Evolutionary conservation across 2,113 vertebrate genomes (phyloP), one percentile per base, ranked within the genome.

Genomic region (Gallinago paraguaiae): DNA sequence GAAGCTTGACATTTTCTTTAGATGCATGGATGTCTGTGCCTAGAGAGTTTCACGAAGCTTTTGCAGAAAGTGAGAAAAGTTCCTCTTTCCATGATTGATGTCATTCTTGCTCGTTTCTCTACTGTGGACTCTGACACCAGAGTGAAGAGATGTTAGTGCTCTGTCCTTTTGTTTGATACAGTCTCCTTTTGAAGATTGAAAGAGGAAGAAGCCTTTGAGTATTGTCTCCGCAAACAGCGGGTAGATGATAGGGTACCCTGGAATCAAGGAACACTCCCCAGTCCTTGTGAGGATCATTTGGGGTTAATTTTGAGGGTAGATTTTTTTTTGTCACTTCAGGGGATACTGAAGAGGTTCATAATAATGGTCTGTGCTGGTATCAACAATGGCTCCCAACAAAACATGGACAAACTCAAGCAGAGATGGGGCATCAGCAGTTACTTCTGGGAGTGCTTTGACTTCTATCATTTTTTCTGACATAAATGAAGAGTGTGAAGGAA

Each of bases 291-390:
- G 71, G 88, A 92, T 83, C 57, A 4, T 54, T 51, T 70, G 41
- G 86, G 80, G 86, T 96, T 95, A 94, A 95, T 97, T 91, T 89
- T 54, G 50, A 84, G 77, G 96, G 96, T 86, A 71, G 85, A 45
- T 53, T 83, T 94, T 18, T 18, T 64, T 61, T 33, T 90, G 33
- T 86, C 68, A 59, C 80, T 86, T 92, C 80, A 67, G 74, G 85
- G 82, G 64, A 30, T 31, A 69, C 60, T 60, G 56, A 51, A 63
- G 90, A 86, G 57, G 48, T 70, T 96, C 43, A 9, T 31, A 72
- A 88, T 64, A 69, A 72, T 76, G 86, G 45, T 79, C 48, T 2
- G 4, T 96, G 85, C 94, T 89, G 94, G 56, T 67, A 82, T 74
- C 77, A 85, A 74, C 89, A 96, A 85, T 92, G 76, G 65, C 35